A percentile compares a stretch with the other conserved stretches of the same genome.
These are phyloP conservation scores for Mionectes macconnelli DNA, from an alignment of 2,113 vertebrate genomes.

Conservation along the genomic window DNA sequence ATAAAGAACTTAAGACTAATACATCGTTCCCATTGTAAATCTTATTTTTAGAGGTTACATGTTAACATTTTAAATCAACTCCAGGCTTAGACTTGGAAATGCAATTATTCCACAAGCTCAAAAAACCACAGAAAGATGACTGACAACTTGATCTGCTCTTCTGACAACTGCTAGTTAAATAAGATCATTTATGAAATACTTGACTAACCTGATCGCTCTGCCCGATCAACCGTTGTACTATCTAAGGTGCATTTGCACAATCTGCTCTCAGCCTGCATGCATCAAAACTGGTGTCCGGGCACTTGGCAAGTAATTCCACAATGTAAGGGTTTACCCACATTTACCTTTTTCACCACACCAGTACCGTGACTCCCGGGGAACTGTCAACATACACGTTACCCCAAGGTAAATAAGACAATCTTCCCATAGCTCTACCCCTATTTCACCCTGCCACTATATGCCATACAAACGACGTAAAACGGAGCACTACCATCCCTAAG, in stretches of 20 bases:
- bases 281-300: neutral
- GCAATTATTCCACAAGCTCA: neutral
- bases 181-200: neutral
- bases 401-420: neutral
- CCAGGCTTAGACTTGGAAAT: constrained; percentile 38
- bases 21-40: constrained; percentile 38
- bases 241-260: neutral
- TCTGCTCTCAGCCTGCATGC: neutral
- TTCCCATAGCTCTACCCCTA: neutral
- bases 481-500: neutral
- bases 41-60: constrained; percentile 45
- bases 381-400: neutral
- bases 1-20: constrained; percentile 26
- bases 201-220: neutral
- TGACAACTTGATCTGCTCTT: neutral
- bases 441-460: neutral
- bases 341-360: neutral
- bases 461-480: neutral
- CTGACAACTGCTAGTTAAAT: neutral
- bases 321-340: neutral
- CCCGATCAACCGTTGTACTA: neutral
- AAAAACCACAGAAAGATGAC: neutral
- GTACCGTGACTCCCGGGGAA: neutral
- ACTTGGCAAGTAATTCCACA: neutral
- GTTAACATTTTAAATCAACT: constrained; percentile 56